Base-by-base conservation (phyloP, 2,888 invertebrate species). In the Lepidochitona cinerea region DNA sequence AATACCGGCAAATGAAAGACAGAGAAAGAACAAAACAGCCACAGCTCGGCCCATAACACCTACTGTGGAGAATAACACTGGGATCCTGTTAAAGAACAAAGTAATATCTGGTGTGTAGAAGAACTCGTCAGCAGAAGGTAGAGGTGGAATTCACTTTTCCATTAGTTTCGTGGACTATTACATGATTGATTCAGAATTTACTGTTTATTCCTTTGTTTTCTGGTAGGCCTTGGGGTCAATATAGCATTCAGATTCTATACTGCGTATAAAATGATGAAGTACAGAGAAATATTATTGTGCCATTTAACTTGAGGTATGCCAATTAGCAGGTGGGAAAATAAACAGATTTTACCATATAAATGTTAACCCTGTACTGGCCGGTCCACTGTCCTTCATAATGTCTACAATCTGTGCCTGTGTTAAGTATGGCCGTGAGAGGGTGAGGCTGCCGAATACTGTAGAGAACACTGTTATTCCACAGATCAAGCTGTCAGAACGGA, bases 281-380 rank as follows among this genome's bases (percentile, higher is more conserved):
- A n/a, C n/a, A n/a, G n/a, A n/a, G n/a, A n/a, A n/a, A 29, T 9
- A 59, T 59, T 9, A 29, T 14, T 7, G 59, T n/a, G 23, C 9
- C 12, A 29, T n/a, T 59, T 9, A n/a, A 9, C 9, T 59, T n/a
- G 23, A 23, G 59, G 18, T 41, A 41, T 12, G 9, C 41, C 9
- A 12, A 41, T 41, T 41, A 41, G 9, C 18, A 41, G 41, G 18
- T 41, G 41, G 41, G 18, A 18, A 41, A 41, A 23, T 18, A 54
- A 59, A 9, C 9, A 12, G 18, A 41, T 41, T 79, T 68, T 74
- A 87, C 89, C 89, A 89, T 53, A 88, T 88, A 72, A 89, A 89
- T 1, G 88, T 86, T 12, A 89, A 79, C 0, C 89, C 89, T 0
- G 89, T 88, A 52, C 86, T 85, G 9, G 84, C 89, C 0, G 88